Conservation (phyloP, 2,113 vertebrate species). For the Nothoprocta pentlandii region DNA sequence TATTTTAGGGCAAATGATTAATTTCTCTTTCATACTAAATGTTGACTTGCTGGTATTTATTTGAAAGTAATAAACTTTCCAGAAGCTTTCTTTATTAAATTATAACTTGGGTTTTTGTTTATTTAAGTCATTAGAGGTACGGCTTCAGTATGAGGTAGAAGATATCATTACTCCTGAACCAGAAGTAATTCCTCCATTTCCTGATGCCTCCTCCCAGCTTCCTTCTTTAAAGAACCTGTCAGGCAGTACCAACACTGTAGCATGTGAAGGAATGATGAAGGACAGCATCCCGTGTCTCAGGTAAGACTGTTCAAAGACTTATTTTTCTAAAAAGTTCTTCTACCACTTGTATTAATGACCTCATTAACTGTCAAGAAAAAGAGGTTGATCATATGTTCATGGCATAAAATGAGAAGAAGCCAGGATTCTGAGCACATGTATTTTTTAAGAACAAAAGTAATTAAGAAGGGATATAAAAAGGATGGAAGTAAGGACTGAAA, state of each 20-base stretch:
- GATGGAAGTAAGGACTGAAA: background rate
- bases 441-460: background rate
- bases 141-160: slow-evolving; percentile 92
- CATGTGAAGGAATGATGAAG: slow-evolving; percentile 84
- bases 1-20: background rate
- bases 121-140: slow-evolving; percentile 90
- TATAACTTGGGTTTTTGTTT: slow-evolving; percentile 62
- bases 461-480: background rate
- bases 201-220: slow-evolving; percentile 87
- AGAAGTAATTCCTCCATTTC: slow-evolving; percentile 88
- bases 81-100: background rate
- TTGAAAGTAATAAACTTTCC: background rate
- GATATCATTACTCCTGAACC: slow-evolving; percentile 92
- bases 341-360: background rate
- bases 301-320: slow-evolving; percentile 76
- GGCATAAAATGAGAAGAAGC: background rate
- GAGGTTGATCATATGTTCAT: background rate
- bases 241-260: slow-evolving; percentile 86
- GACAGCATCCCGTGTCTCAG: slow-evolving; percentile 91
- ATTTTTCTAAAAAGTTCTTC: background rate
- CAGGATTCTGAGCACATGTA: too few species aligned
- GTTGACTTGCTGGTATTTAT: background rate
- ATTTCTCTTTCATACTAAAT: background rate
- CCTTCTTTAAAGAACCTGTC: slow-evolving; percentile 86
- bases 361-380: background rate